Conservation (phyloP, 2,888 invertebrate genomes). For the Drosophila sordidula region DNA sequence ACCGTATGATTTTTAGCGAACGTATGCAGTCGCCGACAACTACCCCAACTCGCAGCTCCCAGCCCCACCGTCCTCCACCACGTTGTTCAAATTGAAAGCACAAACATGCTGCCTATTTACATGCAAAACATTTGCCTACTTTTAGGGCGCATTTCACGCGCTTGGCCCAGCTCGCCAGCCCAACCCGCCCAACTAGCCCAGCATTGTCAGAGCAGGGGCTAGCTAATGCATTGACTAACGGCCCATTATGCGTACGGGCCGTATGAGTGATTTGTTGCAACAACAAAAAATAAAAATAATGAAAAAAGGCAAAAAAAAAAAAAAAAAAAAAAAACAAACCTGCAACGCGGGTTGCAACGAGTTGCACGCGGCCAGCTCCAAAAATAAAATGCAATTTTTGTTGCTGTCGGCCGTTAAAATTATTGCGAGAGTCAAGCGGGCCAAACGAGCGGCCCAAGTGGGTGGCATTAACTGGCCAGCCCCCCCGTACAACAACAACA, state of each 20-base stretch:
- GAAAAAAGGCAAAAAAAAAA: constrained; percentile 39
- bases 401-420: constrained; percentile 72
- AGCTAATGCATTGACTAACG: constrained; percentile 80
- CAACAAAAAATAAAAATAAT: constrained; percentile 16
- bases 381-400: constrained; percentile 81
- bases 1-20: background rate
- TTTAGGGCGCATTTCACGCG: constrained; percentile 23
- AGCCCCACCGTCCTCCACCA: background rate
- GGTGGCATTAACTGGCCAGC: constrained; percentile 72
- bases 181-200: background rate
- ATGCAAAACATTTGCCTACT: constrained; percentile 48
- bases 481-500: constrained; percentile 5
- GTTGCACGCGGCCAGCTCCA: constrained; percentile 55
- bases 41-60: background rate
- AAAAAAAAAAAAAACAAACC: constrained; percentile 46
- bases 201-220: constrained; percentile 13
- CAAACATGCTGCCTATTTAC: constrained; percentile 42
- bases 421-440: constrained; percentile 56
- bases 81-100: constrained; percentile 21
- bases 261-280: constrained; percentile 49
- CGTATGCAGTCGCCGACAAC: background rate
- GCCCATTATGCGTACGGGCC: constrained; percentile 59
- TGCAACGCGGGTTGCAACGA: constrained; percentile 35
- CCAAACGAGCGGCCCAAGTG: constrained; percentile 38
- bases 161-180: constrained; percentile 2